Conservation (phyloP, 2,113 vertebrate species). For the Corythaixoides concolor region DNA sequence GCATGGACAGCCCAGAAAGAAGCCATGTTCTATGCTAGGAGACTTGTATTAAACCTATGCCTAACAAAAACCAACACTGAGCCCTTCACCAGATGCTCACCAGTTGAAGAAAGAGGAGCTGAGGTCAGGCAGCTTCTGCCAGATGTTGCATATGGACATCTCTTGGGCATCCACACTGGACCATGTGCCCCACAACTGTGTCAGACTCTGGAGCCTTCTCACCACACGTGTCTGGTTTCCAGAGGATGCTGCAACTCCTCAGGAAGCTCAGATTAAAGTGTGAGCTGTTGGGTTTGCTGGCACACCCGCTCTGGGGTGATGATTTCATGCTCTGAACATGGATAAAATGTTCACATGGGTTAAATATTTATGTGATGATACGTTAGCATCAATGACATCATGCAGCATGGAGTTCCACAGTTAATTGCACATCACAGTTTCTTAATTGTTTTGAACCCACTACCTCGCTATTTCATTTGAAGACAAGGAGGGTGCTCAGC, state of each 20-base stretch:
- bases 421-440: background rate
- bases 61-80: background rate
- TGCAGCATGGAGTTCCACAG: background rate
- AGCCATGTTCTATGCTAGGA: background rate
- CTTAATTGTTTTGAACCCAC: background rate
- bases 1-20: background rate
- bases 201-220: background rate
- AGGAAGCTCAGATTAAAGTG: background rate
- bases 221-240: background rate
- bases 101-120: background rate
- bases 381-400: background rate
- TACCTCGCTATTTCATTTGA: background rate
- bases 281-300: background rate
- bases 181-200: background rate
- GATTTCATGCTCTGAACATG: background rate
- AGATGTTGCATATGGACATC: background rate
- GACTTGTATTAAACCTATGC: background rate
- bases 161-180: background rate
- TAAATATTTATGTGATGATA: background rate
- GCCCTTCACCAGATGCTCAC: background rate
- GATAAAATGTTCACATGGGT: background rate
- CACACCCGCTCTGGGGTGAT: fast-evolving
- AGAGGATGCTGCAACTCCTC: background rate
- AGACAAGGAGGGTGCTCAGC: too few relatives aligned
- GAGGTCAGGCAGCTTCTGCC: background rate